These are phyloP conservation scores for Apotomis capreana DNA, from an alignment of 2,888 invertebrate genomes.

Conservation along the genomic window DNA sequence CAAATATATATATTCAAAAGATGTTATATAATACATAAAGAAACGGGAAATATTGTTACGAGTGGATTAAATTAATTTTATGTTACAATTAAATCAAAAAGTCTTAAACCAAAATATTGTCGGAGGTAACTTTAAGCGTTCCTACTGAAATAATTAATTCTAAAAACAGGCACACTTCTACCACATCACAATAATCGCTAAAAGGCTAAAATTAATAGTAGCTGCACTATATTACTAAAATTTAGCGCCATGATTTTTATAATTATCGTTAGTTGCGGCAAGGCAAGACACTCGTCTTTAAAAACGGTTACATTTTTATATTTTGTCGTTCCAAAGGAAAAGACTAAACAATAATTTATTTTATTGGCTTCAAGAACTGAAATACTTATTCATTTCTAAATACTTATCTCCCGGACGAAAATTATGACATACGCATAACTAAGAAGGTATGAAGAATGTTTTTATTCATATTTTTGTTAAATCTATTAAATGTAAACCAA, in stretches of 20 bases:
- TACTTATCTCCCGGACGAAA: no score
- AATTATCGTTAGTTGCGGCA: background rate
- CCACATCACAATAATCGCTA: slow-evolving; percentile 65
- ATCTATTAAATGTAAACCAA: no score
- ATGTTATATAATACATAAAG: no score
- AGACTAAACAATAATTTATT: no score
- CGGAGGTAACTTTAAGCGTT: slow-evolving; percentile 1
- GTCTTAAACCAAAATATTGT: background rate
- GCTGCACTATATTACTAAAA: background rate
- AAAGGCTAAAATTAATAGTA: slow-evolving; percentile 62
- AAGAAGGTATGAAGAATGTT: no score
- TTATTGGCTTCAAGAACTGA: no score
- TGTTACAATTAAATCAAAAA: background rate
- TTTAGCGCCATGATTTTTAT: background rate
- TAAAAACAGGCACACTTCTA: slow-evolving; percentile 73
- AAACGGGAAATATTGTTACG: no score
- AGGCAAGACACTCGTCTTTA: background rate
- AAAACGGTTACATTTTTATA: background rate
- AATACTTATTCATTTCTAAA: no score
- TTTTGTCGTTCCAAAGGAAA: background rate
- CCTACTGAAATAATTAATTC: slow-evolving; percentile 38
- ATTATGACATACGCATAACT: no score
- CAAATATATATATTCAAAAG: background rate
- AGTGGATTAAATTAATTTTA: background rate
- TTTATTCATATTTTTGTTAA: no score